phyloP scores from a whole-genome alignment of 2,113 vertebrate genomes.

The Hassar affinis region DNA sequence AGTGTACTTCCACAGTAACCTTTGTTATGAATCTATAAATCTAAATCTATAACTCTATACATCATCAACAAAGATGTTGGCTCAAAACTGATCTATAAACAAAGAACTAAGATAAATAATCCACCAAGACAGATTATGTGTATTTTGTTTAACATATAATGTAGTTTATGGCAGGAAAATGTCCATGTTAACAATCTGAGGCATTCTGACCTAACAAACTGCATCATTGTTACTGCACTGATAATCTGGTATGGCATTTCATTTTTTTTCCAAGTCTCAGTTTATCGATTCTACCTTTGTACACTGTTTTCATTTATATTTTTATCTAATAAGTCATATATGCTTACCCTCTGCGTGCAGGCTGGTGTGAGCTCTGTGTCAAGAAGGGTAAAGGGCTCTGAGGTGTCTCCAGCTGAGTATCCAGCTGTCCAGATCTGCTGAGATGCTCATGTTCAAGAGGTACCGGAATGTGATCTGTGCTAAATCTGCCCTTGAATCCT shows the following conservation, averaged over 20 bases:
- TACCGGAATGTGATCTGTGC: neutral
- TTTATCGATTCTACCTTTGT: neutral
- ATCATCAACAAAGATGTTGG: neutral
- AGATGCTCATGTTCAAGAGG: constrained; percentile 7
- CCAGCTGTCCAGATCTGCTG: neutral
- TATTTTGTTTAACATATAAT: neutral
- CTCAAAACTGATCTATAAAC: neutral
- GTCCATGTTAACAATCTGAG: neutral
- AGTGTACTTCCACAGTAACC: neutral
- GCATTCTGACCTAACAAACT: neutral
- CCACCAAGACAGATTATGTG: too few species aligned
- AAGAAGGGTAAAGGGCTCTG: neutral
- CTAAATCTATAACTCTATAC: too few species aligned
- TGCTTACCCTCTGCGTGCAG: constrained; percentile 44
- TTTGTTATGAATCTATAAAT: neutral
- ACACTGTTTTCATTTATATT: neutral
- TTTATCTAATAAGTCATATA: neutral
- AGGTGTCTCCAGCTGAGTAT: neutral
- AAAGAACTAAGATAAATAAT: neutral
- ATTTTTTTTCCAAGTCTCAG: neutral
- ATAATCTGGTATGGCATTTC: neutral
- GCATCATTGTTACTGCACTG: neutral
- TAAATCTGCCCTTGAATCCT: neutral
- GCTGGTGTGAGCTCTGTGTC: constrained; percentile 17
- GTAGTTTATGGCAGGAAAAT: neutral